Evolutionary conservation across 2,797 vertebrate species (phyloP).

Genomic region (Oreochromis mossambicus): DNA sequence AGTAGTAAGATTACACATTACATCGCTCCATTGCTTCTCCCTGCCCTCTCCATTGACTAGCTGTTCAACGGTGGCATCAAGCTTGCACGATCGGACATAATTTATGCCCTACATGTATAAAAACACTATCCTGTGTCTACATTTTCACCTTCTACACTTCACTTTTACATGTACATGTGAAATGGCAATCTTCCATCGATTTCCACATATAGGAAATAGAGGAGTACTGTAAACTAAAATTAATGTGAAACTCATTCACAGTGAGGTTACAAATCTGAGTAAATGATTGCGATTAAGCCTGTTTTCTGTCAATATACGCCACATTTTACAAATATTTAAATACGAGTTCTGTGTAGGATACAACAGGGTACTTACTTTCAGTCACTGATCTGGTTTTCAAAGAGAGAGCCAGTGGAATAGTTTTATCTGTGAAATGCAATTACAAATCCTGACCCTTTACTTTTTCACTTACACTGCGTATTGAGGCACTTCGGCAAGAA

Average conservation of each 20-base stretch:
- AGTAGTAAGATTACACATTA: conserved; percentile 99
- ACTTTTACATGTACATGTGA: conserved; percentile 48
- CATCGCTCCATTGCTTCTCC: conserved; percentile 98
- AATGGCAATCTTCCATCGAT: conserved; percentile 44
- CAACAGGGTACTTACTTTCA: conserved; percentile 13
- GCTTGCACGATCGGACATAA: conserved; percentile 94
- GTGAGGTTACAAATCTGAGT: not conserved
- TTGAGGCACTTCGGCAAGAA: conserved; percentile 34
- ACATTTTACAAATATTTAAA: not conserved
- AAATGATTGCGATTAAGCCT: not conserved
- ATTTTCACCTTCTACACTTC: conserved; percentile 53
- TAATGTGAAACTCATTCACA: not conserved
- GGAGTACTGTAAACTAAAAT: not conserved
- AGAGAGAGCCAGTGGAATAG: conserved; percentile 51
- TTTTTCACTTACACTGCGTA: conserved; percentile 42
- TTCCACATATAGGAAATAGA: conserved; percentile 8
- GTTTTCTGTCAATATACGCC: not conserved
- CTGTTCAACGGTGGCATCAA: conserved; percentile 93
- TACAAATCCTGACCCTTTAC: conserved; percentile 58
- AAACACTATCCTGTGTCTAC: conserved; percentile 59
- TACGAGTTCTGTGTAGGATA: not conserved
- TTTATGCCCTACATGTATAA: conserved; percentile 88
- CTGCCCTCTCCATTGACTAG: conserved; percentile 99
- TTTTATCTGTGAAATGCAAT: conserved; percentile 68
- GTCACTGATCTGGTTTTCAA: conserved; percentile 29